Evolutionary conservation across 1,140 invertebrate species (phyloP).

Genomic region (Drosophila bocqueti): DNA sequence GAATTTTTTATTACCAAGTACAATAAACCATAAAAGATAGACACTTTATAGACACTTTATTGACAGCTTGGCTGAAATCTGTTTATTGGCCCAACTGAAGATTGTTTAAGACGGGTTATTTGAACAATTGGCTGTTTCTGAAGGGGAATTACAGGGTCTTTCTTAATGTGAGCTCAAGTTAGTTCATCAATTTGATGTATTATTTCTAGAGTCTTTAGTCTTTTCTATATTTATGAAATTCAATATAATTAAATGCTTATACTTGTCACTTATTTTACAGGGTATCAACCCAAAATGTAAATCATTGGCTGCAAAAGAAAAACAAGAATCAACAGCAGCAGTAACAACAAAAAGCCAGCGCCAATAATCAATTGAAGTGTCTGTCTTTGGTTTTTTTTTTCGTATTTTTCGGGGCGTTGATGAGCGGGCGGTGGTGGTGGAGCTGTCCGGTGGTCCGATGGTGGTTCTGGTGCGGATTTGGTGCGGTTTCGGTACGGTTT

Average conservation of each 20-base stretch:
- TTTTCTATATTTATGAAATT: not conserved
- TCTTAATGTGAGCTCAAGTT: no score
- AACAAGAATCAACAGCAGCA: constrained; percentile 18
- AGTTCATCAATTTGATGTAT: no score
- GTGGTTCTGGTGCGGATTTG: constrained; percentile 28
- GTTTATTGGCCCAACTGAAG: constrained; percentile 14
- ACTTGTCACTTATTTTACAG: constrained; percentile 2
- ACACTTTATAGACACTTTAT: not conserved
- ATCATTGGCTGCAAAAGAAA: constrained; percentile 63
- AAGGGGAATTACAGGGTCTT: not conserved
- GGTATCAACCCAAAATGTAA: constrained; percentile 67
- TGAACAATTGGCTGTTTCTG: not conserved
- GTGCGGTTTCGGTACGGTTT: constrained; percentile 28
- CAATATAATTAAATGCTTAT: not conserved
- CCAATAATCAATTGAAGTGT: constrained; percentile 81
- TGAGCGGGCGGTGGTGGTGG: constrained; percentile 13
- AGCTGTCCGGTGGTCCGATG: constrained; percentile 3
- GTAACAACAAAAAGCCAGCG: constrained; percentile 37
- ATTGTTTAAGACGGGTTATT: constrained; percentile 3
- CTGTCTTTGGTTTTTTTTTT: constrained; percentile 52
- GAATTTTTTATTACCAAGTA: not conserved
- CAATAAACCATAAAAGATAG: not conserved
- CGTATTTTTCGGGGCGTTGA: constrained; percentile 27
- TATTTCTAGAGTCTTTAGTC: no score
- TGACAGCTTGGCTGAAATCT: not conserved